A percentile compares a stretch with the other conserved stretches of the same genome.
Evolutionary conservation across 2,797 vertebrate species (phyloP).

Genomic region (Huso huso): DNA sequence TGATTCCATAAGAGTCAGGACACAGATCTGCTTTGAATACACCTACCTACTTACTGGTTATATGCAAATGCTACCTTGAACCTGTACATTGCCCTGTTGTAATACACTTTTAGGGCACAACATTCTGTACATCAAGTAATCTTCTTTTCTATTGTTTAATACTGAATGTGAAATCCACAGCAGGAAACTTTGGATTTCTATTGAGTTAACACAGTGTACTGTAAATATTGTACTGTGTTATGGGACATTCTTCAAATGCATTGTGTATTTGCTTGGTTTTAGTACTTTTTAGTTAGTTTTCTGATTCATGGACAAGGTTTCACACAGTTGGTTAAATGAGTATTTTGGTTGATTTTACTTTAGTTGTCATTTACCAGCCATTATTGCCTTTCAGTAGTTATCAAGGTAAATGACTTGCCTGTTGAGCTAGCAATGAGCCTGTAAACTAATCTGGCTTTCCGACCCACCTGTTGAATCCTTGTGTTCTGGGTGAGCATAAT

Average conservation of each 20-base stretch:
- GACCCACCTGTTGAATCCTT: too few species aligned
- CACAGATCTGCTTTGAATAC: not conserved
- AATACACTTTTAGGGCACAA: not conserved
- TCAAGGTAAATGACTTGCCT: too few species aligned
- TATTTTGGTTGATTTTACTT: not conserved
- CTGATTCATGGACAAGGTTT: too few species aligned
- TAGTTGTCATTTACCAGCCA: not conserved
- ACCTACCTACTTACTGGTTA: not conserved
- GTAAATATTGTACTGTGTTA: not conserved
- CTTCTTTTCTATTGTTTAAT: not conserved
- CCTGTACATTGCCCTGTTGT: not conserved
- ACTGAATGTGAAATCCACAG: slow-evolving; percentile 1
- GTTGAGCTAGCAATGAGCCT: too few species aligned
- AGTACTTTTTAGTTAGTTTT: not conserved
- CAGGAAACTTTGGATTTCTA: not conserved
- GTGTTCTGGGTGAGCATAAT: too few species aligned
- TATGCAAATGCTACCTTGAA: too few species aligned
- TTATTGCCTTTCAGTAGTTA: not conserved
- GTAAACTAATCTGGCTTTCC: too few species aligned
- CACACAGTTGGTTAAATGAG: too few species aligned
- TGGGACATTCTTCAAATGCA: not conserved
- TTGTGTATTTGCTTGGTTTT: not conserved
- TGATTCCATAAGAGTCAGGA: too few species aligned
- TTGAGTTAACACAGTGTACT: not conserved
- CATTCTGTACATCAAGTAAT: not conserved